A percentile compares a stretch with the other conserved stretches of the same genome.
These are phyloP conservation scores for Opisthocomus hoazin DNA, from an alignment of 2,113 vertebrate genomes.

Conservation along the genomic window DNA sequence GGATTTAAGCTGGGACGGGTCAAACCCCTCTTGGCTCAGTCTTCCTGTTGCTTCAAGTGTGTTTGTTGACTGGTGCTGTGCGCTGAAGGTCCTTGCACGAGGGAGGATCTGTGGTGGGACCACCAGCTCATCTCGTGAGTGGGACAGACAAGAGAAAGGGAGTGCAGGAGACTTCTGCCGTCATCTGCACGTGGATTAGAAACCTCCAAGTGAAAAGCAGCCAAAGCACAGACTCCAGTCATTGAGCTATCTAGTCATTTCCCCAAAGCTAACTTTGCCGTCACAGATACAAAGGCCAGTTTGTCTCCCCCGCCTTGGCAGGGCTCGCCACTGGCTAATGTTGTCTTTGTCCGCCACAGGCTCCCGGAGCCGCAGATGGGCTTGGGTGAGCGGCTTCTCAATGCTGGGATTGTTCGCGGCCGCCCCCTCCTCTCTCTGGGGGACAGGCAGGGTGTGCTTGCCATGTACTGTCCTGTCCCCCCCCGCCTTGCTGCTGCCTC, in stretches of 20 bases:
- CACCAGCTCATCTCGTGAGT: fast-evolving
- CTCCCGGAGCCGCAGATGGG: neutral
- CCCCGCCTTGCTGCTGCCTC: fast-evolving
- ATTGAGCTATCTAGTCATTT: neutral
- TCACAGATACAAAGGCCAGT: neutral
- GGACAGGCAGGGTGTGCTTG: neutral
- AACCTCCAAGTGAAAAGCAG: neutral
- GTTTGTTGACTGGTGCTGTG: fast-evolving
- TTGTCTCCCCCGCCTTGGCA: slow-evolving; percentile 21
- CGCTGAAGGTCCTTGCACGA: fast-evolving
- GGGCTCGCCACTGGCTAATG: fast-evolving
- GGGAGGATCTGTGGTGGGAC: neutral
- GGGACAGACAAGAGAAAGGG: neutral
- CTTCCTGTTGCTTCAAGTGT: fast-evolving
- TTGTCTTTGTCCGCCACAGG: neutral
- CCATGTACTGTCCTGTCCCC: too few relatives aligned
- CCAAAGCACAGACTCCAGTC: neutral
- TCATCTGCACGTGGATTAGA: neutral
- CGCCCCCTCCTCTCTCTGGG: fast-evolving
- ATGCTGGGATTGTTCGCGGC: neutral
- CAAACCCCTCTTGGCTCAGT: neutral
- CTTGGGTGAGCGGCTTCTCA: neutral
- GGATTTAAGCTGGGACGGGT: neutral
- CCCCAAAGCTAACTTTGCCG: slow-evolving; percentile 19
- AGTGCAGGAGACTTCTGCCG: neutral